Evolutionary conservation across 2,888 invertebrate species (phyloP).

Genomic region (Euplexia lucipara): DNA sequence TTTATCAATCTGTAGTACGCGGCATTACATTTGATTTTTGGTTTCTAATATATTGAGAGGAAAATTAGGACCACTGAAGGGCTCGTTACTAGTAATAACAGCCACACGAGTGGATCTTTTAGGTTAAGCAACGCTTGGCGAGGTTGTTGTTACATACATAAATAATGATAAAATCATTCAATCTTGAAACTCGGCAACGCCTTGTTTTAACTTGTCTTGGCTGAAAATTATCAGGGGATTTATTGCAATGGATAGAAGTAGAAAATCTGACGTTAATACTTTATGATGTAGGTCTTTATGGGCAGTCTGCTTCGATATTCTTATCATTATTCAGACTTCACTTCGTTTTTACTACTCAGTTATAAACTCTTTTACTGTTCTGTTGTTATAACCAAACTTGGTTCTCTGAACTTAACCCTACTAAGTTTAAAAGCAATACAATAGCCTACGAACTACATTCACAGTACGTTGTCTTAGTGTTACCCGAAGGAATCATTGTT

Average conservation of each 20-base stretch:
- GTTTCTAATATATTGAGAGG: no score
- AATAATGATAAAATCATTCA: neutral
- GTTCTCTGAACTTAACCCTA: slow-evolving; percentile 15
- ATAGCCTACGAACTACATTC: slow-evolving; percentile 48
- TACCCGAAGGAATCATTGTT: slow-evolving; percentile 76
- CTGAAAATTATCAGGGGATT: neutral
- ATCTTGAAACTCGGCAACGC: neutral
- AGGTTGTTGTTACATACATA: neutral
- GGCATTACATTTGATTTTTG: no score
- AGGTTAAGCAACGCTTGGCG: no score
- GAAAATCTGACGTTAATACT: neutral
- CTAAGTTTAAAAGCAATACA: slow-evolving; percentile 45
- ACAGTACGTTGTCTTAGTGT: slow-evolving; percentile 23
- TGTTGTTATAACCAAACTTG: no score
- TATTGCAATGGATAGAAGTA: neutral
- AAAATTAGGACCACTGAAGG: no score
- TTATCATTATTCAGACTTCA: neutral
- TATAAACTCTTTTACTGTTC: no score
- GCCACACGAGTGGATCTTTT: no score
- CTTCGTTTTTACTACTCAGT: neutral
- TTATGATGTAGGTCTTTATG: no score
- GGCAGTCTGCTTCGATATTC: no score
- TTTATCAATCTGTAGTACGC: no score
- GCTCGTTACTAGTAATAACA: no score
- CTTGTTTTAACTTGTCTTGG: neutral